Base-by-base conservation (phyloP, 2,888 invertebrate species). In the Adela reaumurella region DNA sequence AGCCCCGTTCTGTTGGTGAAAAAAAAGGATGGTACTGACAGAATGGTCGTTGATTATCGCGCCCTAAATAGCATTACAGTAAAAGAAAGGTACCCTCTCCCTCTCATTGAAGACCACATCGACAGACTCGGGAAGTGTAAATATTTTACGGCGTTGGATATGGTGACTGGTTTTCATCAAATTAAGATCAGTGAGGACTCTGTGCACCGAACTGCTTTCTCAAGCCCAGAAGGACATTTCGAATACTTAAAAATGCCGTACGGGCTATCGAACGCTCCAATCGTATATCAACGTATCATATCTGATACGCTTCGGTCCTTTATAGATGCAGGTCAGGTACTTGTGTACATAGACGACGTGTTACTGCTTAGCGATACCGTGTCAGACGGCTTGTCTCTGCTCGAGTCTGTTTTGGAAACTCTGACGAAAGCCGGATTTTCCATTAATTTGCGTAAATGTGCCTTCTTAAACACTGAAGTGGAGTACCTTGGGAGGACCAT, bases 301-400 rank as follows among this genome's bases (percentile, higher is more conserved):
- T 43, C 43, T 19, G 42, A 42, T 16, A 46, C 46, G 4, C n/a
- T 46, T 5, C 5, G 24, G 10, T 10, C 5, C 10, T 16, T 42
- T 17, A 45, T 50, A 6, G 35, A 46, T 8, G 20, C 28, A 2
- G 46, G 45, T 35, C 17, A 46, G 2, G 50, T 51, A 2, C 35
- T 53, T 1, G 46, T 49, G n/a, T 54, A 52, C 24, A 50, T 53
- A 8, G 53, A 54, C 41, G 56, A 54, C 46, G 52, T 48, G 2
- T 10, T 48, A 19, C 16, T 50, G 1, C 43, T 53, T 1, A 50
- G 45, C 17, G 18, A 29, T 6, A 48, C 51, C 10, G 10, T n/a
- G n/a, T 47, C 47, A 2, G 17, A n/a, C n/a, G n/a, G n/a, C n/a
- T n/a, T n/a, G n/a, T n/a, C n/a, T n/a, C n/a, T n/a, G n/a, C n/a